Evolutionary conservation across 2,113 vertebrate genomes (phyloP), one percentile per base, ranked within the genome.

Genomic region (Mustelus asterias): DNA sequence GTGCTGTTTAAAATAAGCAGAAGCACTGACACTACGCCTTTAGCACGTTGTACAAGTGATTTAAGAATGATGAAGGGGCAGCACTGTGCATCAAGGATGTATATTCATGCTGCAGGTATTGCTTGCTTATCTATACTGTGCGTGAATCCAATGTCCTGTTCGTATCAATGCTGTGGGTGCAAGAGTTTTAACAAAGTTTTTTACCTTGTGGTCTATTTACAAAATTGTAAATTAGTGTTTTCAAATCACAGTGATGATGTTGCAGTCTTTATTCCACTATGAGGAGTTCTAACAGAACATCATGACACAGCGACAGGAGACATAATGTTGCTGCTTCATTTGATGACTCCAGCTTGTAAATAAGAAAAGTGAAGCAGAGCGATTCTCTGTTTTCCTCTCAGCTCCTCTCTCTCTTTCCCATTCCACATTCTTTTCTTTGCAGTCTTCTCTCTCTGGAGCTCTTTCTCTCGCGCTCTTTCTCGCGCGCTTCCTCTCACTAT

Each of bases 161-260:
- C 26, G 13, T 48, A 95, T 72, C 69, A 44, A 16, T 44, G 26
- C 41, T 95, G n/a, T 72, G 24, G 29, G 67, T 72, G 20, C 18
- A 93, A 93, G 11, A 93, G 89, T 65, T 95, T 58, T 29, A 95
- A 70, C 65, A 95, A 70, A 72, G 54, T 9, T 33, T 89, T 92
- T 92, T 92, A 37, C 89, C n/a, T 65, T 92, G 4, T 18, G 37
- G n/a, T 44, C 8, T 83, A 65, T 20, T 65, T 18, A 22, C 37
- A n/a, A 93, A 92, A 22, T 92, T 65, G 58, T 37, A 63, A 92
- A 93, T n/a, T 93, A 65, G n/a, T 93, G 60, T 65, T 93, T 60
- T 20, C 37, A 65, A 37, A 37, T 67, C 29, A 92, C 11, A 92
- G 29, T n/a, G 54, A 90, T 13, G 24, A 60, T 11, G 2, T 90